A percentile compares a stretch with the other conserved stretches of the same genome.
These are phyloP conservation scores for Muschampia plurimacula DNA, from an alignment of 2,888 invertebrate species.

Conservation along the genomic window DNA sequence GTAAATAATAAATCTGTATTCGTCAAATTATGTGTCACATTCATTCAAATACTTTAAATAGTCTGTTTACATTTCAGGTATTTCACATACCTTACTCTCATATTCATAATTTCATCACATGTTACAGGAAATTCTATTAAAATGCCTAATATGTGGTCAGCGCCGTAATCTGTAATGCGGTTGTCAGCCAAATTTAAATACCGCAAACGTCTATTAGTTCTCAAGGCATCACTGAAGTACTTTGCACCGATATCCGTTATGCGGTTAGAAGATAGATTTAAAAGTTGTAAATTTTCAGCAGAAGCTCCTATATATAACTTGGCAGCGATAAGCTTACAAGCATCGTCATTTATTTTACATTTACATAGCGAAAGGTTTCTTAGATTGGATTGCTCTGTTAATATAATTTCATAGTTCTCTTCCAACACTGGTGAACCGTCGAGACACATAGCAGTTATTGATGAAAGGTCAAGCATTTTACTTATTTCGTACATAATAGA, in stretches of 20 bases:
- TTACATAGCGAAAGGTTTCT: conserved; percentile 58
- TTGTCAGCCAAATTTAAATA: conserved; percentile 69
- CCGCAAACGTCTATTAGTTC: conserved; percentile 65
- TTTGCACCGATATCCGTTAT: conserved; percentile 67
- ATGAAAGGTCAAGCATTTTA: conserved; percentile 55
- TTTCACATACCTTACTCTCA: conserved; percentile 47
- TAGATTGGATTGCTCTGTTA: conserved; percentile 50
- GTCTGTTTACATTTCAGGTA: conserved; percentile 39
- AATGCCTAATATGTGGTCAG: conserved; percentile 54
- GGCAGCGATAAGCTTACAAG: conserved; percentile 54
- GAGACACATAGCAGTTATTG: conserved; percentile 60
- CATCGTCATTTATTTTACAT: conserved; percentile 60
- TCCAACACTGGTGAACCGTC: conserved; percentile 56
- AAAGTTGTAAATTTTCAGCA: conserved; percentile 55
- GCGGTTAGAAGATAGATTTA: conserved; percentile 68
- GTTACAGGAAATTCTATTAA: conserved; percentile 60
- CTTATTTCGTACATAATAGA: conserved; percentile 58
- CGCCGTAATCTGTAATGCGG: conserved; percentile 61
- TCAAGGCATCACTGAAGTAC: conserved; percentile 57
- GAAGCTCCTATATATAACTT: conserved; percentile 51
- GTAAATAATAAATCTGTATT: too few relatives aligned
- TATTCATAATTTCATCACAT: conserved; percentile 53
- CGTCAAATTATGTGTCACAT: too few relatives aligned
- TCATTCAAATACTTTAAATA: too few relatives aligned
- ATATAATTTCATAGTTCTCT: conserved; percentile 55